These are phyloP conservation scores for Sarcophilus harrisii DNA, from an alignment of 2,797 vertebrate genomes.

Conservation along the genomic window DNA sequence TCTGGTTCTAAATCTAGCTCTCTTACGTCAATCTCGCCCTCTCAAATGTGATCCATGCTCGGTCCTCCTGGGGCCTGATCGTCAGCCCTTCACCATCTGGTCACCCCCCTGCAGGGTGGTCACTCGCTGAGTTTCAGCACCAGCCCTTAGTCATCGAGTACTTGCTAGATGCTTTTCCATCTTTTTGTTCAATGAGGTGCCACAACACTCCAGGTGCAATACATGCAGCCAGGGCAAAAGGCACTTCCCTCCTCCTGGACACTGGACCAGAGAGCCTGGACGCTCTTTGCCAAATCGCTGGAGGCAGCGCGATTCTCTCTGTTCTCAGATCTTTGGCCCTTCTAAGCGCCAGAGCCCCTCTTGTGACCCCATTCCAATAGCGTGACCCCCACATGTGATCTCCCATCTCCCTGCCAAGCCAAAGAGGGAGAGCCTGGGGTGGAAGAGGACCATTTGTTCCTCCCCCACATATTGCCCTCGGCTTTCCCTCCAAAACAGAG, in stretches of 20 bases:
- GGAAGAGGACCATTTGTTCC: background rate
- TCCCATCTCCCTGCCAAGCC: background rate
- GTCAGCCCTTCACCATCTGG: background rate
- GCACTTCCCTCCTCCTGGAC: background rate
- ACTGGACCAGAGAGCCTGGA: background rate
- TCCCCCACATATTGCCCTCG: background rate
- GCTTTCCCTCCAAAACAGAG: background rate
- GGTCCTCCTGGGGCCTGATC: constrained; percentile 12
- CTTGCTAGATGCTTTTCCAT: background rate
- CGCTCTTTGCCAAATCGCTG: background rate
- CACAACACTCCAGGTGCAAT: background rate
- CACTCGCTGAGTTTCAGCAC: background rate
- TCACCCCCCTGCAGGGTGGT: background rate
- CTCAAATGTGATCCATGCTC: background rate
- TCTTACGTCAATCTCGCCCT: background rate
- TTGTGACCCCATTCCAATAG: background rate
- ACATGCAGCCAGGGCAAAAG: background rate
- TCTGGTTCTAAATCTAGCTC: background rate
- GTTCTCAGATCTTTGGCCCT: background rate
- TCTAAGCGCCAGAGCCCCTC: background rate
- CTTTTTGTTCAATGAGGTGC: background rate
- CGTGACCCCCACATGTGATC: background rate
- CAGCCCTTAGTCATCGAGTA: background rate
- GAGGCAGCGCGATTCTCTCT: background rate
- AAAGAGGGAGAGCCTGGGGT: background rate